Percentiles rank a stretch among this genome's conserved stretches.
These are phyloP conservation scores for Garrulus glandarius DNA, from an alignment of 2,797 vertebrate genomes.

Conservation along the genomic window DNA sequence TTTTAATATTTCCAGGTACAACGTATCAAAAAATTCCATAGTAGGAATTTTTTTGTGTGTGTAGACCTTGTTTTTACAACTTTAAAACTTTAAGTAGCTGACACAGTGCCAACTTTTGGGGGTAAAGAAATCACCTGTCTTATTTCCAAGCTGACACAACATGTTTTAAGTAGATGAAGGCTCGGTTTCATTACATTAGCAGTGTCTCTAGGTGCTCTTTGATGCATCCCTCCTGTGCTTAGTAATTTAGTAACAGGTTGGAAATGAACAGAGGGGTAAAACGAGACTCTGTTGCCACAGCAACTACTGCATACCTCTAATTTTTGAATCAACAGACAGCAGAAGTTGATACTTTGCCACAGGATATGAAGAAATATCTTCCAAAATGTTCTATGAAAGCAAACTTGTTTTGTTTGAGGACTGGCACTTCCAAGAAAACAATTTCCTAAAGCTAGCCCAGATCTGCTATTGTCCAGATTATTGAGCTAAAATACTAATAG, in stretches of 20 bases:
- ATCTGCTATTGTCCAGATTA: neutral
- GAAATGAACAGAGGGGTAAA: conserved; percentile 90
- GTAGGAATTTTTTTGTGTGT: neutral
- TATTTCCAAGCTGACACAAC: conserved; percentile 83
- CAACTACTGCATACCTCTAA: conserved; percentile 81
- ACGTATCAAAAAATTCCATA: neutral
- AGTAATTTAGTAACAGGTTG: conserved; percentile 96
- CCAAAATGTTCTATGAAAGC: conserved; percentile 34
- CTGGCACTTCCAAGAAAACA: neutral
- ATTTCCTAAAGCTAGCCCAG: neutral
- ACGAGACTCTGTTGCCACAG: conserved; percentile 87
- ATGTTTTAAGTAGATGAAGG: conserved; percentile 81
- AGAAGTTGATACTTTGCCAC: conserved; percentile 77
- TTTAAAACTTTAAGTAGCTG: conserved; percentile 80
- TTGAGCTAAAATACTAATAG: neutral
- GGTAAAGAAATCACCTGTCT: conserved; percentile 69
- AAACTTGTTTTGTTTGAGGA: neutral
- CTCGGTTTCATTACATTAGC: conserved; percentile 88
- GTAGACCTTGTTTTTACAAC: conserved; percentile 54
- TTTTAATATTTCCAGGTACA: neutral
- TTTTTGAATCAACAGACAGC: conserved; percentile 75
- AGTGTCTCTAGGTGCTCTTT: conserved; percentile 83
- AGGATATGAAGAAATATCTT: conserved; percentile 40
- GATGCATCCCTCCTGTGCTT: conserved; percentile 80
- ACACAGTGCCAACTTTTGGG: conserved; percentile 70